Percentiles rank a stretch among this genome's conserved stretches.
phyloP scores from a whole-genome alignment of 2,888 invertebrate genomes.

The Stictocephala bisonia region DNA sequence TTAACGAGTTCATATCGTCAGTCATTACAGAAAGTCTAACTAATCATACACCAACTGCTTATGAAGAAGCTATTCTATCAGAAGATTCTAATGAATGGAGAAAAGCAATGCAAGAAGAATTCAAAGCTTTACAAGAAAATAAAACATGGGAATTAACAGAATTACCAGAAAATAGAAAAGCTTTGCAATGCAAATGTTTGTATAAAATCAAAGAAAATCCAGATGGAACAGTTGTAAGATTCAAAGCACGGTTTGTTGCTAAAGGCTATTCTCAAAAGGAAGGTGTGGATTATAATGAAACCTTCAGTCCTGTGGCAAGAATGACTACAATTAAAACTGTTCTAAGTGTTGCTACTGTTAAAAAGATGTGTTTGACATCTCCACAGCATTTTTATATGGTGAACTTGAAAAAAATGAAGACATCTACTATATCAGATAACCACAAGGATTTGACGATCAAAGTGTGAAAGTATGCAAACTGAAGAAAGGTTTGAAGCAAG shows the following conservation, averaged over 20 bases:
- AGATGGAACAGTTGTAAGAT: slow-evolving; percentile 15
- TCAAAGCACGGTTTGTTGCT: background rate
- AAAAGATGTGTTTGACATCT: no score
- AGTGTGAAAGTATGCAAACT: no score
- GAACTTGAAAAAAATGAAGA: no score
- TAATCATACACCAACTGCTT: background rate
- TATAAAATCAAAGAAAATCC: slow-evolving; percentile 15
- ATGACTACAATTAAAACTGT: no score
- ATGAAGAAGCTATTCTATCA: background rate
- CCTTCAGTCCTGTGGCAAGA: slow-evolving; percentile 16
- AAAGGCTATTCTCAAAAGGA: slow-evolving; percentile 9
- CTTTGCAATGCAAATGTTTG: no score
- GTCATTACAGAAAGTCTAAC: slow-evolving; percentile 6
- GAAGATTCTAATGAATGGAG: slow-evolving; percentile 4
- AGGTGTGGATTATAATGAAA: slow-evolving; percentile 8
- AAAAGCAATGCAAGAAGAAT: background rate
- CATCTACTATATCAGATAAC: no score
- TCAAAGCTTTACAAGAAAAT: slow-evolving; percentile 14
- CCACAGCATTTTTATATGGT: no score
- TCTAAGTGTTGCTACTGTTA: no score
- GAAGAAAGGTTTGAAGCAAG: no score
- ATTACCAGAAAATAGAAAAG: slow-evolving; percentile 10
- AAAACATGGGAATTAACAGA: slow-evolving; percentile 5
- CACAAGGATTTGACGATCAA: no score
- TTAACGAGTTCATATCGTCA: background rate